phyloP scores from a whole-genome alignment of 2,797 vertebrate genomes.

The Diglossa cyanea region DNA sequence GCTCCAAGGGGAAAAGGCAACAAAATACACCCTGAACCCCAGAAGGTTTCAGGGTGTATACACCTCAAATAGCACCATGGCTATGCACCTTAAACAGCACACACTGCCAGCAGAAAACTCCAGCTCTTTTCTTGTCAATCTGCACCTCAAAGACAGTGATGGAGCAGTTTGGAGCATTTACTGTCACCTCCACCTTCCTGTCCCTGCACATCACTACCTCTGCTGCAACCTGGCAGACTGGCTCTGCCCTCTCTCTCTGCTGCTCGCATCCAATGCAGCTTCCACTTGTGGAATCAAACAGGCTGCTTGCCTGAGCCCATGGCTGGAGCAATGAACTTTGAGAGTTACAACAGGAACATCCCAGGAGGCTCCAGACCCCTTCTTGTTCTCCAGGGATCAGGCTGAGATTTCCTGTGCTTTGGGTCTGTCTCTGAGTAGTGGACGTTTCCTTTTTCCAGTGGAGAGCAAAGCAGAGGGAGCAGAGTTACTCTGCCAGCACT shows the following conservation, averaged over 20 bases:
- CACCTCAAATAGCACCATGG: background rate
- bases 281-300: background rate
- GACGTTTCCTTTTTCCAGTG: background rate
- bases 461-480: background rate
- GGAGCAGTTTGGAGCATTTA: background rate
- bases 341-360: background rate
- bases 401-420: background rate
- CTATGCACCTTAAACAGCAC: background rate
- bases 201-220: background rate
- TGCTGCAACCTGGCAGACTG: background rate
- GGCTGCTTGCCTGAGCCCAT: background rate
- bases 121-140: background rate
- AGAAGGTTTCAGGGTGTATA: background rate
- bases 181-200: background rate
- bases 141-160: background rate
- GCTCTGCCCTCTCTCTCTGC: background rate
- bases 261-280: rapidly evolving
- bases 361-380: background rate
- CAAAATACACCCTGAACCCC: background rate
- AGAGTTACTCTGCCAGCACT: background rate
- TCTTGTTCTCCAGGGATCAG: background rate
- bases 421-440: background rate
- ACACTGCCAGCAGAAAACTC: background rate
- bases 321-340: background rate
- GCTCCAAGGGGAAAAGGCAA: background rate